Base-by-base conservation (phyloP, 1,140 invertebrate species). In the Sipha flava region DNA sequence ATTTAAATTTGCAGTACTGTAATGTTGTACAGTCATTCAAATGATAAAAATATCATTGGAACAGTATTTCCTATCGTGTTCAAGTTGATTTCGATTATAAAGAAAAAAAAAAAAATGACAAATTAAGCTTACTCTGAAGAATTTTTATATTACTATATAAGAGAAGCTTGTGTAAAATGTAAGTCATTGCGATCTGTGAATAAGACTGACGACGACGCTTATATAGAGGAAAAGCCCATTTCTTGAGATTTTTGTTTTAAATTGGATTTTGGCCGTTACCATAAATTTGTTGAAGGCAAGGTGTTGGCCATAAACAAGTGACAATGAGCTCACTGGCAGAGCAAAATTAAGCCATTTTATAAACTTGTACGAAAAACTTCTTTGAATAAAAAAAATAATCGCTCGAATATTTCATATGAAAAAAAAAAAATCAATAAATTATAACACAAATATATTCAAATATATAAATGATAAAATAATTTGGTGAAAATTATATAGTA, bases 151-250 rank as follows among this genome's bases (percentile, higher is more conserved):
- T 0, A 23, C 12, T 23, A 23, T 2, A 62, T 5, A 59, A 31
- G 0, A 23, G 21, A n/a, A n/a, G n/a, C 2, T 12, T 14, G 10
- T 66, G 5, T 26, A 68, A 43, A 43, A 68, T 68, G 43, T 68
- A 26, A 23, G 64, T 26, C 37, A 43, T n/a, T 23, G 0, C 14
- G 21, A 37, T 16, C 62, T 18, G 21, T 43, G 12, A 68, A 6
- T 43, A 68, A 43, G 37, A 68, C 64, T 68, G 64, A 68, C 64
- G 64, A 68, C 14, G 37, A 68, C 37, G 64, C 43, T 68, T 68
- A 68, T 43, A 68, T 68, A 12, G 43, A 68, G n/a, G 1, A 14
- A n/a, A 18, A 5, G 12, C 34, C 16, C 37, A 16, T 43, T 68
- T 5, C 9, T 1, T 1, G 12, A 21, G 1, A 68, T 68, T 68